Percentiles rank a stretch among this genome's conserved stretches.
These are phyloP conservation scores for Potorous gilbertii DNA, from an alignment of 2,797 vertebrate genomes.

Conservation along the genomic window DNA sequence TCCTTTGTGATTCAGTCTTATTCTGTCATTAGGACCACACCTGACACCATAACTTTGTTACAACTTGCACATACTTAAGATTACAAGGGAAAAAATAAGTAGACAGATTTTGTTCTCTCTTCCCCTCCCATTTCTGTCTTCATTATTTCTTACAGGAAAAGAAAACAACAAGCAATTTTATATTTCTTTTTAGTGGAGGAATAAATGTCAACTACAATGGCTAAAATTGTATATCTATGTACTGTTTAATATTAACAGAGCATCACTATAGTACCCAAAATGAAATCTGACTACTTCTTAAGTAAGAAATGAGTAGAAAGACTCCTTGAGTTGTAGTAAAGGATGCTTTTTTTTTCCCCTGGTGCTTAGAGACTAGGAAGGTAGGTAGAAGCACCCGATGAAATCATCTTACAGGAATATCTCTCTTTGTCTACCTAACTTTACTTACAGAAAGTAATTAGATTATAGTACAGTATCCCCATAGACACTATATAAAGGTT, in stretches of 20 bases:
- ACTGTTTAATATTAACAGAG: neutral
- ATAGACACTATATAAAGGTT: neutral
- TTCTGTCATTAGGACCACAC: neutral
- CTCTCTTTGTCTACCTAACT: neutral
- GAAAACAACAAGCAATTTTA: neutral
- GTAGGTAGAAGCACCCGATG: neutral
- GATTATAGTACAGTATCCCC: neutral
- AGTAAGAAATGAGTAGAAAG: neutral
- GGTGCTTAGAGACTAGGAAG: neutral
- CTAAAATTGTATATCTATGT: neutral
- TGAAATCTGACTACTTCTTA: neutral
- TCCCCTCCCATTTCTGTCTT: neutral
- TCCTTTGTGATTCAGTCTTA: conserved; percentile 8
- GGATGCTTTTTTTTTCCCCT: neutral
- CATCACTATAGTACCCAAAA: neutral
- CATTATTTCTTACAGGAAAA: conserved; percentile 19
- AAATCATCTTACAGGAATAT: neutral
- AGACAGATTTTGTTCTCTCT: neutral
- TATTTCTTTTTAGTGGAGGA: neutral
- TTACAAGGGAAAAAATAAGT: neutral
- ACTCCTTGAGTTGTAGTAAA: neutral
- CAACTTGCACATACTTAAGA: neutral
- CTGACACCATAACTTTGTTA: neutral
- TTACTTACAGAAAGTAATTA: neutral
- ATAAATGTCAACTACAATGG: neutral